Evolutionary conservation across 2,888 invertebrate species (phyloP).

Genomic region (Drosophila neotestacea): DNA sequence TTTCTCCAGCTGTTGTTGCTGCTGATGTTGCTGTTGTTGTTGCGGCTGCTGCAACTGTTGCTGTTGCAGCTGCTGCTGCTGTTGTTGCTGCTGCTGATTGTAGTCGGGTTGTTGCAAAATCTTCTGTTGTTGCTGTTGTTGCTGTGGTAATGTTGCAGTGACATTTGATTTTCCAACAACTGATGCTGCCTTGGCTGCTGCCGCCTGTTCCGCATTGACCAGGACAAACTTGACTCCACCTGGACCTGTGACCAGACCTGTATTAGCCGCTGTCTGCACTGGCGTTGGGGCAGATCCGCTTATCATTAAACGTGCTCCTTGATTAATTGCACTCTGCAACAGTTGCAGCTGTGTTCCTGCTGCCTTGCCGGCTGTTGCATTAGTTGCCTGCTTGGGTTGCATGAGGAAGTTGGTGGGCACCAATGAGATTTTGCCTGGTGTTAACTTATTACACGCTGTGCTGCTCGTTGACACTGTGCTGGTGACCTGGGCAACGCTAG

Average conservation of each 20-base stretch:
- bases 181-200: conserved; percentile 54
- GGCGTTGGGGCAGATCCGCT: conserved; percentile 54
- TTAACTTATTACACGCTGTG: conserved; percentile 32
- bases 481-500: conserved; percentile 42
- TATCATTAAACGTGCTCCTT: conserved; percentile 72
- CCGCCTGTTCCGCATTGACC: conserved; percentile 82
- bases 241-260: conserved; percentile 73
- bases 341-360: conserved; percentile 63
- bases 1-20: conserved; percentile 47
- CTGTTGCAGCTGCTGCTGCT: conserved; percentile 48
- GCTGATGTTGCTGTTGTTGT: conserved; percentile 49
- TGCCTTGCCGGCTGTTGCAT: conserved; percentile 34
- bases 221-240: conserved; percentile 84
- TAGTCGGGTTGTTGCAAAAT: conserved; percentile 37
- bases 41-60: conserved; percentile 43
- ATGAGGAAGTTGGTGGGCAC: conserved; percentile 85
- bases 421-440: conserved; percentile 83
- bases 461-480: conserved; percentile 46
- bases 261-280: conserved; percentile 51
- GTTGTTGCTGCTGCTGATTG: conserved; percentile 47
- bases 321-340: conserved; percentile 70
- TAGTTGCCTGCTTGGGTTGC: conserved; percentile 73
- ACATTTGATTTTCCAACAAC: conserved; percentile 47
- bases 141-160: conserved; percentile 35
- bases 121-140: conserved; percentile 43